phyloP scores from a whole-genome alignment of 2,797 vertebrate species.

The Hydrophis major region DNA sequence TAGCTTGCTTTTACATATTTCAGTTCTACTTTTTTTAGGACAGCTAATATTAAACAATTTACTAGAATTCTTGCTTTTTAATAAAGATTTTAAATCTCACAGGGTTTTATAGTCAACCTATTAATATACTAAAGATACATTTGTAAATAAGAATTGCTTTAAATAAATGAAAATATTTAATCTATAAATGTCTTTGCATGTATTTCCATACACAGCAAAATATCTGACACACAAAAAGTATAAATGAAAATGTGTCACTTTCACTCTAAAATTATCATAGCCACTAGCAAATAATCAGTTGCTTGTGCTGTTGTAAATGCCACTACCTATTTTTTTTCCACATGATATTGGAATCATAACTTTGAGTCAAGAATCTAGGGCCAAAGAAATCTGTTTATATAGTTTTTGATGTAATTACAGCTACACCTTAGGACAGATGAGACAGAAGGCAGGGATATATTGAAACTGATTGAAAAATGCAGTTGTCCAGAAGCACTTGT shows the following conservation, averaged over 20 bases:
- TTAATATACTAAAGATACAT: background rate
- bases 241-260: constrained; percentile 40
- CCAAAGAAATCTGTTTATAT: constrained; percentile 70
- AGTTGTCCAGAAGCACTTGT: constrained; percentile 76
- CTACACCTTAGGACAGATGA: constrained; percentile 75
- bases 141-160: background rate
- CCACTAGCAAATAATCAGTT: constrained; percentile 51
- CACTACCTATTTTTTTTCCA: constrained; percentile 51
- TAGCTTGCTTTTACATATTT: background rate
- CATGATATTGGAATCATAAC: constrained; percentile 66
- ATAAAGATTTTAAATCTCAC: background rate
- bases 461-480: constrained; percentile 80
- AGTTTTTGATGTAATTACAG: constrained; percentile 70
- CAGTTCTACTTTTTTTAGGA: background rate
- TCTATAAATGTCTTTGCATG: background rate
- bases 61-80: background rate
- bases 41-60: background rate
- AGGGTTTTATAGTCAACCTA: background rate
- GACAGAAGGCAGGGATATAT: constrained; percentile 71
- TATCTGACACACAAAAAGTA: constrained; percentile 33
- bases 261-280: constrained; percentile 44
- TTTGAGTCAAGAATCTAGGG: constrained; percentile 59
- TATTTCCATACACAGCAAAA: background rate
- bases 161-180: background rate
- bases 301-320: constrained; percentile 56